A percentile compares a stretch with the other conserved stretches of the same genome.
Evolutionary conservation across 2,888 invertebrate genomes (phyloP).

Genomic region (Drosophila ustulata): DNA sequence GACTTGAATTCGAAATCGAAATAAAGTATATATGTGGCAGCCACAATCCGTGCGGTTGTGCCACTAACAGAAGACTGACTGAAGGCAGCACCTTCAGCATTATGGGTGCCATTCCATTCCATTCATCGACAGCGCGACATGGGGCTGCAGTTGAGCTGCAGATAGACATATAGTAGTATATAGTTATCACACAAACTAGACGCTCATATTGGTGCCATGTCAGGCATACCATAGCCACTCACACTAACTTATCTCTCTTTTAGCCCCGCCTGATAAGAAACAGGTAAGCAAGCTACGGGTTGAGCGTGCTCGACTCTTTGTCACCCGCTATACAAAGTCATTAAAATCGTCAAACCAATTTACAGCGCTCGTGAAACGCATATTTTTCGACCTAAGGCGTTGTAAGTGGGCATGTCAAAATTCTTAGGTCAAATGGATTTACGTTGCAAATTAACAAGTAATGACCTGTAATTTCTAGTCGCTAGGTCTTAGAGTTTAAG

Average conservation of each 20-base stretch:
- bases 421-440: too few species aligned
- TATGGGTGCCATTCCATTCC: conserved; percentile 22
- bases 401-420: too few species aligned
- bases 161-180: conserved; percentile 21
- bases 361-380: background rate
- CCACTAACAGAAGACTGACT: conserved; percentile 62
- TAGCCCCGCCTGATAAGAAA: conserved; percentile 1
- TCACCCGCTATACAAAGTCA: background rate
- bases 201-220: conserved; percentile 28
- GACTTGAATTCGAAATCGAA: background rate
- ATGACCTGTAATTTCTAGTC: too few species aligned
- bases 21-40: background rate
- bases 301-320: background rate
- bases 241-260: conserved; percentile 7
- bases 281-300: background rate
- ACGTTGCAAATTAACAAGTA: too few species aligned
- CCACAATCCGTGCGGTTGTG: conserved; percentile 47
- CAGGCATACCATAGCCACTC: conserved; percentile 18
- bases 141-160: conserved; percentile 30
- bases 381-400: too few species aligned
- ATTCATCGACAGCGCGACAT: conserved; percentile 27
- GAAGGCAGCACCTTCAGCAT: conserved; percentile 19
- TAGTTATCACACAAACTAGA: conserved; percentile 43
- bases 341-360: background rate
- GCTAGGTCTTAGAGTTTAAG: too few species aligned